Percentiles rank a stretch among this genome's conserved stretches.
Conservation (phyloP, 2,113 vertebrate genomes). For the Plectropomus leopardus region DNA sequence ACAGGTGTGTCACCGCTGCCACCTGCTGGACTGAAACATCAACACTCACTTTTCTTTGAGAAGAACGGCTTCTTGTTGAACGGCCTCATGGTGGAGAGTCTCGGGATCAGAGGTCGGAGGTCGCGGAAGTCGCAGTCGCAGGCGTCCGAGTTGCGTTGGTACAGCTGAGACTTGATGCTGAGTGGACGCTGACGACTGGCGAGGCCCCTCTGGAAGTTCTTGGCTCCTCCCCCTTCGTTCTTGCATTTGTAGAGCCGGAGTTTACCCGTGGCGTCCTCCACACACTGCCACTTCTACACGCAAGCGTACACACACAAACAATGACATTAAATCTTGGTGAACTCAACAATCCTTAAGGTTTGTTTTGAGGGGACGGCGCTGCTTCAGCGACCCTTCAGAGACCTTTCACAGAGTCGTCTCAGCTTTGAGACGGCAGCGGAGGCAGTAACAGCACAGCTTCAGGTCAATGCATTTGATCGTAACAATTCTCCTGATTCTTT, state of each 20-base stretch:
- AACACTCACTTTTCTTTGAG: slow-evolving; percentile 92
- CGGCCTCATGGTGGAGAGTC: slow-evolving; percentile 54
- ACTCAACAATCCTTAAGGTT: no score
- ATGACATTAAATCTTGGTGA: neutral
- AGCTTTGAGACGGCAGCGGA: no score
- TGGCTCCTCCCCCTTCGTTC: slow-evolving; percentile 68
- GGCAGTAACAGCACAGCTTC: no score
- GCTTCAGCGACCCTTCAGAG: no score
- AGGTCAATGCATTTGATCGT: no score
- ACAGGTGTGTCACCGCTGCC: slow-evolving; percentile 8
- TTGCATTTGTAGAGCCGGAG: slow-evolving; percentile 96
- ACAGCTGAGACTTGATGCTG: slow-evolving; percentile 89
- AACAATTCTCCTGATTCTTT: no score
- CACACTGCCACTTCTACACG: slow-evolving; percentile 96
- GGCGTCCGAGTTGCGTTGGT: slow-evolving; percentile 73
- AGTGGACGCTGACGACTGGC: slow-evolving; percentile 75
- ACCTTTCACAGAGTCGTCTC: no score
- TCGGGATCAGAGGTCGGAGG: slow-evolving; percentile 53
- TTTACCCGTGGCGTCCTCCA: slow-evolving; percentile 92
- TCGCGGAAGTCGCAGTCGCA: slow-evolving; percentile 87
- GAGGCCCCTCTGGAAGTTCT: slow-evolving; percentile 61
- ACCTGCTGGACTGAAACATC: neutral
- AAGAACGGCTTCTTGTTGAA: slow-evolving; percentile 89
- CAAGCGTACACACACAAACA: slow-evolving; percentile 29
- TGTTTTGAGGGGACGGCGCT: no score